phyloP scores from a whole-genome alignment of 2,888 invertebrate species.

The Rapana venosa region DNA sequence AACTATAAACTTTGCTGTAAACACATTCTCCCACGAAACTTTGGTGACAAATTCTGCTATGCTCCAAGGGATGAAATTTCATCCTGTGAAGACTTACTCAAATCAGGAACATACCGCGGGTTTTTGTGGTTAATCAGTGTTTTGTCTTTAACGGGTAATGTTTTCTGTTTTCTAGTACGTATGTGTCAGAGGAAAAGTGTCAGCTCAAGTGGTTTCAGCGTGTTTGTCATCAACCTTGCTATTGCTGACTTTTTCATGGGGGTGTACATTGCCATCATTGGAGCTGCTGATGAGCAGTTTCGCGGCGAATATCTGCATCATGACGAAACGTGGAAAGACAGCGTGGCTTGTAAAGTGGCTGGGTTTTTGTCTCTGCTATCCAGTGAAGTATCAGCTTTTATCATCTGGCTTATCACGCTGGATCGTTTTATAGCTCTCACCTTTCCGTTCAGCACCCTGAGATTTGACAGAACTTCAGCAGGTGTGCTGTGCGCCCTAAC shows the following conservation, averaged over 20 bases:
- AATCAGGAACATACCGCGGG: not conserved
- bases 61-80: conserved; percentile 9
- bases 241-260: not conserved
- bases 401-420: not conserved
- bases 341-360: not conserved
- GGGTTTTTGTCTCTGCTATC: not conserved
- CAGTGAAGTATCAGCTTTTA: not conserved
- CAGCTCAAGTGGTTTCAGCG: not conserved
- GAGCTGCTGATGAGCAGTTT: not conserved
- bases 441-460: not conserved
- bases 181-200: not conserved
- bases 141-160: not conserved
- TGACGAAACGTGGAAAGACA: not conserved
- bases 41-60: not conserved
- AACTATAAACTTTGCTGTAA: not conserved
- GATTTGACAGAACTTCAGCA: not conserved
- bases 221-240: conserved; percentile 5
- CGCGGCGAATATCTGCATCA: not conserved
- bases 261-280: not conserved
- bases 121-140: not conserved
- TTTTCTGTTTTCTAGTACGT: not conserved
- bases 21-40: not conserved
- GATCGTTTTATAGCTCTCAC: not conserved
- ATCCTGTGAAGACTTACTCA: not conserved
- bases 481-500: not conserved